These are phyloP conservation scores for Alloplasta piceator DNA, from an alignment of 2,888 invertebrate genomes.

Conservation along the genomic window DNA sequence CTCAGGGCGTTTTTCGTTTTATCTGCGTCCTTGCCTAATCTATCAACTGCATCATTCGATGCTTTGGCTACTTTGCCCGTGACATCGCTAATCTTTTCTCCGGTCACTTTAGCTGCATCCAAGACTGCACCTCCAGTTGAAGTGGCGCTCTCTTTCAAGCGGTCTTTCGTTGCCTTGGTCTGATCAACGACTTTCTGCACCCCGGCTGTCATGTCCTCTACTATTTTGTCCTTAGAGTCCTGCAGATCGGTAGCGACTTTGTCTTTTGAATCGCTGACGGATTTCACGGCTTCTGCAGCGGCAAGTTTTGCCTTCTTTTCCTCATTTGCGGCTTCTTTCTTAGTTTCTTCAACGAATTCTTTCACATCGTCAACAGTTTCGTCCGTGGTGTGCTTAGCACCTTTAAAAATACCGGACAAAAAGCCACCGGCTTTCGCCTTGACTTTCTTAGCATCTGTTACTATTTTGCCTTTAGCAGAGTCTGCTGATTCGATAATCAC, in stretches of 20 bases:
- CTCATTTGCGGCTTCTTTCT: slow-evolving; percentile 64
- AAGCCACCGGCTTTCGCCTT: slow-evolving; percentile 68
- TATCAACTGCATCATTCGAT: slow-evolving; percentile 76
- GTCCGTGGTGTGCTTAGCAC: slow-evolving; percentile 82
- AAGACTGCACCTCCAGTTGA: slow-evolving; percentile 47
- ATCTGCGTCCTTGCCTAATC: slow-evolving; percentile 72
- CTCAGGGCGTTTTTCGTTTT: slow-evolving; percentile 75
- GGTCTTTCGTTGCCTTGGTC: slow-evolving; percentile 71
- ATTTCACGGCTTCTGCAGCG: slow-evolving; percentile 57
- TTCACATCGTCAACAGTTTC: slow-evolving; percentile 67
- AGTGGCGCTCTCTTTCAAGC: slow-evolving; percentile 78
- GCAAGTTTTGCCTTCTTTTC: slow-evolving; percentile 47
- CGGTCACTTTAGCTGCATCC: slow-evolving; percentile 74
- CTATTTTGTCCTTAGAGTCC: slow-evolving; percentile 53
- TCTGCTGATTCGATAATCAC: slow-evolving; percentile 32
- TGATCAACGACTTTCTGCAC: slow-evolving; percentile 63
- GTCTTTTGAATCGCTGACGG: slow-evolving; percentile 63
- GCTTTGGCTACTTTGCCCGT: slow-evolving; percentile 74
- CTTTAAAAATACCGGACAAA: slow-evolving; percentile 69
- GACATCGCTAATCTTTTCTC: slow-evolving; percentile 74
- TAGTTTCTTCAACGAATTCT: slow-evolving; percentile 69
- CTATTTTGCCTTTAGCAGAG: slow-evolving; percentile 58
- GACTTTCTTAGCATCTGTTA: slow-evolving; percentile 65
- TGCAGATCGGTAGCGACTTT: slow-evolving; percentile 44
- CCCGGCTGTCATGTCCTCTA: slow-evolving; percentile 13